These are phyloP conservation scores for Sycobia sp. DNA, from an alignment of 1,140 invertebrate species.

Conservation along the genomic window DNA sequence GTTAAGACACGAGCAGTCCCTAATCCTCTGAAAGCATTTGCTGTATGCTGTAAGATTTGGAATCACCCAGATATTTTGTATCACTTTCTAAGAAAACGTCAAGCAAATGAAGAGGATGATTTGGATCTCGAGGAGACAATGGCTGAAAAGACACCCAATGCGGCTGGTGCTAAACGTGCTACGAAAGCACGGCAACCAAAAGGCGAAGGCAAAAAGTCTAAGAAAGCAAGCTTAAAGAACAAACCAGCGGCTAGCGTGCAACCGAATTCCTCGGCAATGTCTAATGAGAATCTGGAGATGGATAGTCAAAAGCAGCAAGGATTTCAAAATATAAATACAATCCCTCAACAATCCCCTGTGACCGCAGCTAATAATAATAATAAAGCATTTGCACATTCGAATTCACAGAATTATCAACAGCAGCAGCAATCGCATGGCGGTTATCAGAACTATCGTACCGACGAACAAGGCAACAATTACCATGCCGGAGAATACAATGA, in stretches of 20 bases:
- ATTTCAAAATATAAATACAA: conserved; percentile 7
- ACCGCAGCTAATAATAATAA: not conserved
- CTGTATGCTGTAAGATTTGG: conserved; percentile 99
- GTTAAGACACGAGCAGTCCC: conserved; percentile 83
- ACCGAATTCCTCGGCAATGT: conserved; percentile 62
- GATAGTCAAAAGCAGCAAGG: conserved; percentile 12
- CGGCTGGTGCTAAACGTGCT: conserved; percentile 43
- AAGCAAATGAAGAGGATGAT: conserved; percentile 82
- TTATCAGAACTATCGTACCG: conserved; percentile 50
- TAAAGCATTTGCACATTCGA: conserved; percentile 7
- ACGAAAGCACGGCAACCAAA: conserved; percentile 52
- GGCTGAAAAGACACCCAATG: conserved; percentile 51
- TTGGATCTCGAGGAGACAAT: conserved; percentile 81
- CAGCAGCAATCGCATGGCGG: conserved; percentile 32
- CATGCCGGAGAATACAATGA: conserved; percentile 51
- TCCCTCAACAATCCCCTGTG: not conserved
- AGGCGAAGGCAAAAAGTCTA: conserved; percentile 56
- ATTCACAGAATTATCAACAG: not conserved
- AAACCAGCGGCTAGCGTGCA: conserved; percentile 74
- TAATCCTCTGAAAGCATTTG: conserved; percentile 97
- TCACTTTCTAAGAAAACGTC: conserved; percentile 85
- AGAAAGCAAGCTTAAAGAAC: conserved; percentile 51
- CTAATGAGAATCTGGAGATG: conserved; percentile 41
- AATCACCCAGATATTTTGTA: conserved; percentile 98
- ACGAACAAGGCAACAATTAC: conserved; percentile 50